Percentiles rank a stretch among this genome's conserved stretches.
These are phyloP conservation scores for Cebidichthys violaceus DNA, from an alignment of 2,113 vertebrate species.

Conservation along the genomic window DNA sequence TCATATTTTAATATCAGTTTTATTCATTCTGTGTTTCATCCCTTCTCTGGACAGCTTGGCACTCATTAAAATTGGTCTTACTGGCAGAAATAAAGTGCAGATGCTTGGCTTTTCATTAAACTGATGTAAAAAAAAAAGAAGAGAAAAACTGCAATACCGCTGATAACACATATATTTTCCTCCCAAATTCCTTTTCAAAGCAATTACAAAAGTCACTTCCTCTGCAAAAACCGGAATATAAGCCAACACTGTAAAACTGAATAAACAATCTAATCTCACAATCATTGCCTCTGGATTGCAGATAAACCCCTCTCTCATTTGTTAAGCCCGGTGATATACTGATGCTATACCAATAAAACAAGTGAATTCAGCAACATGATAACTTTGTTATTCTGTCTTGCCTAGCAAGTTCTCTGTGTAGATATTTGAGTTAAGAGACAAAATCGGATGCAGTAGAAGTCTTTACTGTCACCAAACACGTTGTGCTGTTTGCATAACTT, in stretches of 20 bases:
- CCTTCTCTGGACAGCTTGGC: constrained; percentile 11
- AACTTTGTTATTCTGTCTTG: constrained; percentile 22
- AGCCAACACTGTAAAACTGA: constrained; percentile 36
- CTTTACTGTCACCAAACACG: neutral
- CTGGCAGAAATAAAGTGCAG: constrained; percentile 9
- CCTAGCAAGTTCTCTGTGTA: neutral
- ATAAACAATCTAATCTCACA: constrained; percentile 64
- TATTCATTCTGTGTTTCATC: constrained; percentile 5
- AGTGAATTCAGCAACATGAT: constrained; percentile 24
- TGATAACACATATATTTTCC: constrained; percentile 17
- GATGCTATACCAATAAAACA: constrained; percentile 14
- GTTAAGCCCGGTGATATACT: constrained; percentile 29
- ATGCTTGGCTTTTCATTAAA: constrained; percentile 17
- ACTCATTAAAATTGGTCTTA: neutral
- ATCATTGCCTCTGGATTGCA: constrained; percentile 64
- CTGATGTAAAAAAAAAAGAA: neutral
- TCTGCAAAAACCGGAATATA: constrained; percentile 27
- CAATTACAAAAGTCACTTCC: constrained; percentile 41
- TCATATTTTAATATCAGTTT: constrained; percentile 16
- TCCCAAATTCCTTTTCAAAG: constrained; percentile 39
- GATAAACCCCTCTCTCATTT: constrained; percentile 54
- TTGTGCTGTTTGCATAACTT: neutral
- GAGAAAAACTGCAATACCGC: neutral
- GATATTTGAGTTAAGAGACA: neutral
- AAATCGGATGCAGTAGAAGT: neutral